phyloP scores from a whole-genome alignment of 2,797 vertebrate species.

The Strix occidentalis region DNA sequence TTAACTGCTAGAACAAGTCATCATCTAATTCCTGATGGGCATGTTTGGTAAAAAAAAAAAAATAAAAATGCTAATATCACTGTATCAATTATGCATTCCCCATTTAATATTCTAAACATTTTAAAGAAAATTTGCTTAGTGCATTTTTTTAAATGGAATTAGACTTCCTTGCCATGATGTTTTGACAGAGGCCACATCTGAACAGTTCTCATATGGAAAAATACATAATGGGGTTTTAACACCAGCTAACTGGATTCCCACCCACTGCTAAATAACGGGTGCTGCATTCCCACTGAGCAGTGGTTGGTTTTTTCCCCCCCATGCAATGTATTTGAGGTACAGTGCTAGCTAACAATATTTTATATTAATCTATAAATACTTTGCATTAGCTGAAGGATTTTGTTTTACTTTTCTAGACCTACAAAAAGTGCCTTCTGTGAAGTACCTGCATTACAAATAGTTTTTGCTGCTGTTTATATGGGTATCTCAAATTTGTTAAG shows the following conservation, averaged over 20 bases:
- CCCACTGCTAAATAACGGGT: conserved; percentile 6
- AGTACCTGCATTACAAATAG: conserved; percentile 12
- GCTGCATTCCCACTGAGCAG: background rate
- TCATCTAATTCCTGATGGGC: conserved; percentile 66
- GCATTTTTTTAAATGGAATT: conserved; percentile 23
- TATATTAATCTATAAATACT: background rate
- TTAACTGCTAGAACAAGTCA: conserved; percentile 51
- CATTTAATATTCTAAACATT: conserved; percentile 71
- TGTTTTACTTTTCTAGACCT: background rate
- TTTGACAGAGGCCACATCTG: conserved; percentile 49
- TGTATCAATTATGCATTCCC: conserved; percentile 59
- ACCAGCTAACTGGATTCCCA: background rate
- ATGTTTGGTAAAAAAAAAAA: background rate
- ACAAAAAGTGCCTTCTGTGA: background rate
- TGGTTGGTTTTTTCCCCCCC: background rate
- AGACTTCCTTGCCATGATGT: conserved; percentile 7
- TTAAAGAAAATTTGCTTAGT: conserved; percentile 46
- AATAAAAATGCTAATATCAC: conserved; percentile 33
- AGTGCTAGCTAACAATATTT: background rate
- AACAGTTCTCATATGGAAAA: conserved; percentile 13
- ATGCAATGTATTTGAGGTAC: background rate
- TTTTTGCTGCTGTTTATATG: conserved; percentile 37
- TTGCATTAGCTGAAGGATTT: background rate
- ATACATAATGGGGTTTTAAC: background rate
- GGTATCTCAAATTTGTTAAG: conserved; percentile 39